Evolutionary conservation across 2,113 vertebrate species (phyloP).

Genomic region (Saguinus imperator): DNA sequence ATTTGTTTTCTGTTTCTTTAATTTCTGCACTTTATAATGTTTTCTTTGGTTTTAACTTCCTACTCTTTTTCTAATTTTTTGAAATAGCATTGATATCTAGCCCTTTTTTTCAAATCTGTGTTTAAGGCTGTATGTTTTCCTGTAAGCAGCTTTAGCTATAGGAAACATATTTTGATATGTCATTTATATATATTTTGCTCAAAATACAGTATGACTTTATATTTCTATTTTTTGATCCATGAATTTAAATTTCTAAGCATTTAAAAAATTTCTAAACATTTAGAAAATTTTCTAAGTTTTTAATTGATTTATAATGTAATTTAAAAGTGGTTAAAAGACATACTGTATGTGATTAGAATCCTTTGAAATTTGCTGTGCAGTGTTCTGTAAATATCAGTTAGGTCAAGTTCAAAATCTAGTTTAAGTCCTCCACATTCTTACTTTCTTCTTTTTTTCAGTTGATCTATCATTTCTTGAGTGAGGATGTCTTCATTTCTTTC

Average conservation of each 20-base stretch:
- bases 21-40: background rate
- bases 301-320: constrained; percentile 1
- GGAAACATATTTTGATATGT: background rate
- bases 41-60: constrained; percentile 4
- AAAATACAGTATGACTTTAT: background rate
- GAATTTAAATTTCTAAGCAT: background rate
- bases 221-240: background rate
- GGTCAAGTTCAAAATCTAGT: background rate
- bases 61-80: background rate
- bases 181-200: background rate
- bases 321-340: background rate
- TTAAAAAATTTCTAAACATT: background rate
- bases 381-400: constrained; percentile 11
- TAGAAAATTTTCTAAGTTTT: background rate
- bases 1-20: background rate
- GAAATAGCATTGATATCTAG: background rate
- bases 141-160: background rate
- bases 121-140: background rate
- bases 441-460: background rate
- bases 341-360: background rate
- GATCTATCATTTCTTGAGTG: background rate
- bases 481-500: background rate
- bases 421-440: background rate
- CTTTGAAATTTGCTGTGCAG: constrained; percentile 28
- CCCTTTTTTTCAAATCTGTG: background rate